These are phyloP conservation scores for Phortica magna DNA, from an alignment of 2,888 invertebrate genomes.

Conservation along the genomic window DNA sequence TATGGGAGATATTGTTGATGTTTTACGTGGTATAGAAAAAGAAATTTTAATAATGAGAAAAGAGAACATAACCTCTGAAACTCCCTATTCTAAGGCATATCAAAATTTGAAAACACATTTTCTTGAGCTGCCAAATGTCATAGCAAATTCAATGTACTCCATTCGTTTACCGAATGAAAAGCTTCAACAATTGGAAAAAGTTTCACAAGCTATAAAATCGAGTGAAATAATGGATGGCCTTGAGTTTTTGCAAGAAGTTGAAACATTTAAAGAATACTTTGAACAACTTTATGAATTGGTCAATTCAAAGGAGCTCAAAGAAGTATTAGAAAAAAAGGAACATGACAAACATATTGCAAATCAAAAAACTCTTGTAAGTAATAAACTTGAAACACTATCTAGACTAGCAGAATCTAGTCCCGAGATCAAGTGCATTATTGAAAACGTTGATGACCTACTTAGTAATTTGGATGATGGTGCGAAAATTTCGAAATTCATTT, in stretches of 20 bases:
- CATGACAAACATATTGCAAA: constrained; percentile 18
- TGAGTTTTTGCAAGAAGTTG: constrained; percentile 58
- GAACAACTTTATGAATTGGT: constrained; percentile 41
- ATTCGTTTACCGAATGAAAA: background rate
- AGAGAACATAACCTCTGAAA: constrained; percentile 39
- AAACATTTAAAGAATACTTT: constrained; percentile 51
- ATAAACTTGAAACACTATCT: constrained; percentile 27
- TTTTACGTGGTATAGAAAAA: constrained; percentile 34
- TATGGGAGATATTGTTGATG: constrained; percentile 40
- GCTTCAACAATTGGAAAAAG: constrained; percentile 8
- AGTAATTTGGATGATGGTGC: constrained; percentile 49
- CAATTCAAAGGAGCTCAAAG: constrained; percentile 24
- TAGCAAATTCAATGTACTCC: background rate
- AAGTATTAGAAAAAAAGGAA: constrained; percentile 31
- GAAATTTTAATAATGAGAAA: constrained; percentile 42
- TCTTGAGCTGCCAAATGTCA: constrained; percentile 1
- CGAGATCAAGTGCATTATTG: constrained; percentile 36
- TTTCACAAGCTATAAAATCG: constrained; percentile 28
- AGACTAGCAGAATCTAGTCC: constrained; percentile 2
- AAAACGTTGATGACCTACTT: constrained; percentile 42
- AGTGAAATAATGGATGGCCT: constrained; percentile 46
- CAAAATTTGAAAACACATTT: constrained; percentile 31
- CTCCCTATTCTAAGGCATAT: constrained; percentile 37
- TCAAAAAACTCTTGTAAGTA: constrained; percentile 35
- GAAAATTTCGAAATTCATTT: constrained; percentile 59